These are phyloP conservation scores for Gymnothorax javanicus DNA, from an alignment of 2,797 vertebrate genomes.

Conservation along the genomic window DNA sequence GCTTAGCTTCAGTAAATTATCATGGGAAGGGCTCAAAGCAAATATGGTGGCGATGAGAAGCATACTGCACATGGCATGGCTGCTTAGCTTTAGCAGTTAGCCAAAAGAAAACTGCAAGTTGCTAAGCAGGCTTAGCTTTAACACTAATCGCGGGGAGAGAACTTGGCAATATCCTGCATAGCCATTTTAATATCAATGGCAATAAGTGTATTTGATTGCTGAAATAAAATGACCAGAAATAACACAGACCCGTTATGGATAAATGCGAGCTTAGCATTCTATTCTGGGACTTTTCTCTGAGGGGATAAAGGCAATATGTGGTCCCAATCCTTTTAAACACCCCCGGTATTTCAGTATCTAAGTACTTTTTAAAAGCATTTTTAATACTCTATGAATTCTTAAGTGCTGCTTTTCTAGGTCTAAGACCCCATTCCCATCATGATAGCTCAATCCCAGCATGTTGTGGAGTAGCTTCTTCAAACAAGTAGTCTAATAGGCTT, in stretches of 20 bases:
- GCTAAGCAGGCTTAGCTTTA: too few species aligned
- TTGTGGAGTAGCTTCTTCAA: background rate
- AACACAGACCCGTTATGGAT: background rate
- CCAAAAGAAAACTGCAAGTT: too few species aligned
- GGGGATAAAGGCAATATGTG: background rate
- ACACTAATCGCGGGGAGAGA: too few species aligned
- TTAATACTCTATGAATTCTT: constrained; percentile 16
- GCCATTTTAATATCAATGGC: background rate
- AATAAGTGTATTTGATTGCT: background rate
- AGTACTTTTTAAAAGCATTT: background rate
- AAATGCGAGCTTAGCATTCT: background rate
- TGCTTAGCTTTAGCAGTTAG: too few species aligned
- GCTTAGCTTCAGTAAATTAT: too few species aligned
- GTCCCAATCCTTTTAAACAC: background rate
- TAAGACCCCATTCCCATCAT: background rate
- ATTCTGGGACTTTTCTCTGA: background rate
- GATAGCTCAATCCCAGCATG: constrained; percentile 9
- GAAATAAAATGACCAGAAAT: background rate
- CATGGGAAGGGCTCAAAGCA: too few species aligned
- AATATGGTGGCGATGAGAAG: too few species aligned
- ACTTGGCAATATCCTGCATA: background rate
- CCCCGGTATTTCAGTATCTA: background rate
- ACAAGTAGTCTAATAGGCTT: constrained; percentile 15
- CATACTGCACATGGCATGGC: too few species aligned
- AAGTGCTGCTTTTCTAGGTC: constrained; percentile 1